Conservation (phyloP, 1,140 invertebrate genomes). For the Odontomachus brunneus region DNA sequence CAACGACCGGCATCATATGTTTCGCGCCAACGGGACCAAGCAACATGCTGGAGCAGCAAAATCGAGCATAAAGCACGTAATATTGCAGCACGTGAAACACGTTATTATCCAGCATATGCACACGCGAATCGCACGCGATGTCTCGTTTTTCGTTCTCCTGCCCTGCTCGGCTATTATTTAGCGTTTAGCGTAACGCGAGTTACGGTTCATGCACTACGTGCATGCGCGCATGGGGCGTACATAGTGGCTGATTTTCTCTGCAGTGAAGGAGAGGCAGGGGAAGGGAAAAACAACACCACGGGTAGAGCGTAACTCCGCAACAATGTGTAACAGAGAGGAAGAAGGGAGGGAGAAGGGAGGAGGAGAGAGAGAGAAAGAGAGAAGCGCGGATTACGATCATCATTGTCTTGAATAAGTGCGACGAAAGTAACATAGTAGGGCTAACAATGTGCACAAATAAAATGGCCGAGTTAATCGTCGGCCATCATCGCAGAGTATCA, state of each 20-base stretch:
- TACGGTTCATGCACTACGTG: background rate
- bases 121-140: too few species aligned
- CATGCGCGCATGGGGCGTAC: background rate
- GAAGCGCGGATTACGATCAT: background rate
- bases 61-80: background rate
- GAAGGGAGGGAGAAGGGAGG: background rate
- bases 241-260: background rate
- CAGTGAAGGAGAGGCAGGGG: background rate
- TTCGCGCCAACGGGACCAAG: background rate
- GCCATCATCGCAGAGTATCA: too few species aligned
- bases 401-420: background rate
- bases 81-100: background rate
- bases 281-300: background rate
- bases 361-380: background rate
- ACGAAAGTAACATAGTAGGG: conserved; percentile 2
- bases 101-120: conserved; percentile 16
- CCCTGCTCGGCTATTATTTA: conserved; percentile 5
- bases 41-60: background rate
- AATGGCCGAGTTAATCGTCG: background rate
- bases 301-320: too few species aligned
- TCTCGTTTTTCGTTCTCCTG: too few species aligned
- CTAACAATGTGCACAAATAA: too few species aligned
- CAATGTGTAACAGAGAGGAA: too few species aligned
- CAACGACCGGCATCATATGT: too few species aligned
- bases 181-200: conserved; percentile 37